Evolutionary conservation across 2,113 vertebrate genomes (phyloP), one percentile per base, ranked within the genome.

Genomic region (Pteropus alecto): DNA sequence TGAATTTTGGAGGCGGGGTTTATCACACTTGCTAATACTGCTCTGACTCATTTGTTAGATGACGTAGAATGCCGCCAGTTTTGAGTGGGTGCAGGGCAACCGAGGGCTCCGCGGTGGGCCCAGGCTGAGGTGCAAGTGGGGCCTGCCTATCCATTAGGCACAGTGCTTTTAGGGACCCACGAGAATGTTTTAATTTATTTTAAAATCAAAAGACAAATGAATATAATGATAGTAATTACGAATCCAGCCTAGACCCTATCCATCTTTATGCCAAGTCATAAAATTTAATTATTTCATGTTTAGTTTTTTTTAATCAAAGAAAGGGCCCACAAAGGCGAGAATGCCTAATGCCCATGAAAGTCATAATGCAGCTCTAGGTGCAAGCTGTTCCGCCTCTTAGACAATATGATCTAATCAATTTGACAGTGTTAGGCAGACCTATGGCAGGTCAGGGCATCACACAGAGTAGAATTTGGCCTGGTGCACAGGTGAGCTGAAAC

Each of bases 381-480:
- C 30, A 12, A 35, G 61, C 24, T 6, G 24, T 24, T 63, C 9
- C 12, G 16, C 24, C 56, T 16, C 60, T 46, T 9, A 8, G 4
- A 7, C 21, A 58, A 14, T 10, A 0, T 0, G 35, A n/a, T 24
- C 28, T 9, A 1, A 26, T 46, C 0, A 5, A 15, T 24, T 2
- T 14, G 41, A 28, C 10, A 51, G 24, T 43, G 48, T 26, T 10
- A 11, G 63, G n/a, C 1, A 0, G 13, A 41, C 22, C 33, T 14
- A 1, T 8, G 21, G 38, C 3, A 58, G 38, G 14, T 30, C 5
- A 6, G 92, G 78, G 41, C 24, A 15, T 41, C 19, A 3, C 0
- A 4, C 1, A 5, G 26, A 60, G 28, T 14, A 14, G 74, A 71
- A 21, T 56, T 87, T 38, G 76, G 48, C 48, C 24, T 46, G 38